Conservation (phyloP, 2,797 vertebrate genomes). For the Onychomys torridus region DNA sequence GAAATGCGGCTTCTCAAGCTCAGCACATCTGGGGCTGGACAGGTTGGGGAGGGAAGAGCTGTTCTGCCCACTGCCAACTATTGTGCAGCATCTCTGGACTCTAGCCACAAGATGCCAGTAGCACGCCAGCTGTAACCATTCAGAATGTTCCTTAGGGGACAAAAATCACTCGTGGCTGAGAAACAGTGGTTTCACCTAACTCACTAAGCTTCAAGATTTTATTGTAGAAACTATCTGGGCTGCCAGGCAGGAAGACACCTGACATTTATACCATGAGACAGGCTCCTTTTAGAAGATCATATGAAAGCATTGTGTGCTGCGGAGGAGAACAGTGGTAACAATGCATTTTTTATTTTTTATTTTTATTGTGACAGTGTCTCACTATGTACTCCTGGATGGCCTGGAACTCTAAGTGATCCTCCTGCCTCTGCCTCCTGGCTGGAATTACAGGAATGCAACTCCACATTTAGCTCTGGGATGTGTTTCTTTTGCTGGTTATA, state of each 20-base stretch:
- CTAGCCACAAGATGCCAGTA: neutral
- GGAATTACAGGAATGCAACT: neutral
- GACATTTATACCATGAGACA: neutral
- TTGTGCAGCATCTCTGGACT: neutral
- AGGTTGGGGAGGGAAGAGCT: neutral
- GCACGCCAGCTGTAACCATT: neutral
- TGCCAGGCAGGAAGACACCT: neutral
- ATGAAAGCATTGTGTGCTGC: neutral
- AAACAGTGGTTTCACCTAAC: neutral
- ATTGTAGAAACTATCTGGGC: neutral
- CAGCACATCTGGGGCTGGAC: neutral
- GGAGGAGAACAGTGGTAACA: neutral
- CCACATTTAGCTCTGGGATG: neutral
- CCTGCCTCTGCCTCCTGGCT: neutral
- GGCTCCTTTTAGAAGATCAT: neutral
- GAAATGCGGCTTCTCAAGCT: neutral
- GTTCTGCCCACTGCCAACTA: too few species aligned
- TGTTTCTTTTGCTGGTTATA: neutral
- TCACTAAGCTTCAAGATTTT: neutral
- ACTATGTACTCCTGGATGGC: neutral
- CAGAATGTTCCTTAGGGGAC: neutral
- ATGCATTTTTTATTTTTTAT: neutral
- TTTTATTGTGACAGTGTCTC: neutral
- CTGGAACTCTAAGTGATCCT: neutral
- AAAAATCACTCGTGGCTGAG: neutral